Base-by-base conservation (phyloP, 1,140 invertebrate species). In the Drosophila cardini region DNA sequence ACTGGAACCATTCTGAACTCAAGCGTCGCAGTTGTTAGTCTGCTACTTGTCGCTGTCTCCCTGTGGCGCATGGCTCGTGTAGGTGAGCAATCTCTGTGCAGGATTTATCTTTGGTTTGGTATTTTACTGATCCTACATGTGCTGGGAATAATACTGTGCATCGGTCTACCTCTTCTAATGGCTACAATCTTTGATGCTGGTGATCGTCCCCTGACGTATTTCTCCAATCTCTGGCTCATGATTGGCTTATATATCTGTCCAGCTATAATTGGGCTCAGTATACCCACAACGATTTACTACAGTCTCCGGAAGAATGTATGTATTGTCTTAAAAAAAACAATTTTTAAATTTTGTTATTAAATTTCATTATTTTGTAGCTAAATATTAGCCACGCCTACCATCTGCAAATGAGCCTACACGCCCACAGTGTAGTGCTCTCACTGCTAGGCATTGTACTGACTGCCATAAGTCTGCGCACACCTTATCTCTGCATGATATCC, bases 141-240 rank as follows among this genome's bases (percentile, higher is more conserved):
- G 7, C 8, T 80, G n/a, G 86, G 84, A 15, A 62, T 90, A 11
- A 8, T 78, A 1, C 72, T 94, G 2, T 87, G 93, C 11, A 92
- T 94, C 21, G 90, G 94, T 32, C 48, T 94, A 43, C 93, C 83
- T 0, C 86, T 92, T 30, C 87, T 94, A 18, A 77, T 93, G 32
- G 94, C 94, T 18, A 69, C 94, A 32, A 62, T 94, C 5, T 92
- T 67, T 13, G 83, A 87, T 79, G 79, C 80, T 6, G 83, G 83
- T 0, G 13, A 94, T 62, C 93, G 93, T 78, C 94, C 95, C 1
- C 94, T 95, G 94, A 94, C 95, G 60, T 96, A 95, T 94, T 96
- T 94, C 74, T 93, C 94, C 6, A 92, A 93, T 72, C 94, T 94
- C 2, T 95, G 95, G 95, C 72, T 95, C 1, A 72, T 83, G 78